A percentile compares a stretch with the other conserved stretches of the same genome.
These are phyloP conservation scores for Potorous gilbertii DNA, from an alignment of 2,797 vertebrate genomes.

Conservation along the genomic window DNA sequence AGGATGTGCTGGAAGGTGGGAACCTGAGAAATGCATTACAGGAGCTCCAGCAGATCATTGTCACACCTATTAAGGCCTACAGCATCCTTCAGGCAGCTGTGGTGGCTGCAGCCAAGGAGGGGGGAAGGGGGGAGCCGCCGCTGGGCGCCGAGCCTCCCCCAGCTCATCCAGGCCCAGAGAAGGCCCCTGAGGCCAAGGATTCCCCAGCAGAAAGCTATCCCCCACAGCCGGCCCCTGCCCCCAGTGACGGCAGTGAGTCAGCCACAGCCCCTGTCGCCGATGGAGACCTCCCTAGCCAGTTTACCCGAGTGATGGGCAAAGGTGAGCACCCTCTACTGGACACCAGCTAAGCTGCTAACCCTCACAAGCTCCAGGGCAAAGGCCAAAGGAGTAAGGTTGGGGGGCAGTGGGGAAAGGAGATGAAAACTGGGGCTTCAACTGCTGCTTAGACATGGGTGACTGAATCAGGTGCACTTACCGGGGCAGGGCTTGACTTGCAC, in stretches of 20 bases:
- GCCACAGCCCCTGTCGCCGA: slow-evolving; percentile 91
- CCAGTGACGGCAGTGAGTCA: slow-evolving; percentile 89
- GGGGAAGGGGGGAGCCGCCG: slow-evolving; percentile 58
- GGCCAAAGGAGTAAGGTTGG: background rate
- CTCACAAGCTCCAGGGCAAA: background rate
- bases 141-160: slow-evolving; percentile 70
- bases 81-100: slow-evolving; percentile 83
- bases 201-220: slow-evolving; percentile 87
- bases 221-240: slow-evolving; percentile 87
- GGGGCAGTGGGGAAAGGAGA: background rate
- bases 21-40: slow-evolving; percentile 94
- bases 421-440: background rate
- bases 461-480: background rate
- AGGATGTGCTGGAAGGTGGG: slow-evolving; percentile 98
- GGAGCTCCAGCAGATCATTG: slow-evolving; percentile 95
- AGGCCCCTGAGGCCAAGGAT: slow-evolving; percentile 88
- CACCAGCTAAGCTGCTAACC: background rate
- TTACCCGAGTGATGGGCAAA: slow-evolving; percentile 98
- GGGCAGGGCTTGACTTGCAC: background rate
- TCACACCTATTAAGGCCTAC: slow-evolving; percentile 95
- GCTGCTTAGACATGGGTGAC: background rate
- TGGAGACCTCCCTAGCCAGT: slow-evolving; percentile 96
- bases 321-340: slow-evolving; percentile 82
- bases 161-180: slow-evolving; percentile 78
- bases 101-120: slow-evolving; percentile 74